Evolutionary conservation across 2,888 invertebrate species (phyloP), one percentile per base, ranked within the genome.

Genomic region (Heliconius aoede): DNA sequence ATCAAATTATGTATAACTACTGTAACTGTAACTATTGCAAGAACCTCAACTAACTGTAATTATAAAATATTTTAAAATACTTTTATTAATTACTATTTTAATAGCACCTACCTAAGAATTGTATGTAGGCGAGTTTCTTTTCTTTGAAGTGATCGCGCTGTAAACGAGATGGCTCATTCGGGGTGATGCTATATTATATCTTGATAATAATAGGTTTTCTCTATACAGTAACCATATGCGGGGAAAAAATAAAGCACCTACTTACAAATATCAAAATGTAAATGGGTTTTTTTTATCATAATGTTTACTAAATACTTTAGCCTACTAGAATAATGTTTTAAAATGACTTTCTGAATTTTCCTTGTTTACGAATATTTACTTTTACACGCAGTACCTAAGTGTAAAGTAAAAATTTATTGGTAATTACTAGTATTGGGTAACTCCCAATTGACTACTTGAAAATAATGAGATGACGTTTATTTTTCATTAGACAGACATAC

Each of bases 321-420:
- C 60, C 26, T 64, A 21, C 24, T 36, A 15, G 36, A 64, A 24
- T 36, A 36, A 11, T 64, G 18, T 30, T 62, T 8, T 21, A 62
- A 62, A 30, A 30, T 30, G n/a, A 64, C 24, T 64, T 64, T 64
- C 36, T 5, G 3, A 36, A 36, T 64, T 64, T 64, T 64, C 64
- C 64, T 36, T n/a, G 4, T 32, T 24, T 58, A 58, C 24, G 58
- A 24, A 58, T 24, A 24, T 55, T 55, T 40, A 40, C 40, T 18
- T 46, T 46, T 46, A 46, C 18, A 46, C 18, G 7, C 18, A 46
- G 18, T n/a, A n/a, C n/a, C 1, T n/a, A 55, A n/a, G n/a, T 11
- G n/a, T 55, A 55, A 55, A n/a, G 9, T n/a, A n/a, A 9, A 11
- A 1, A n/a, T 55, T 51, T n/a, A 9, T 9, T n/a, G n/a, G 55